Evolutionary conservation across 2,888 invertebrate species (phyloP), one percentile per base, ranked within the genome.

Genomic region (Pristionchus mayeri): DNA sequence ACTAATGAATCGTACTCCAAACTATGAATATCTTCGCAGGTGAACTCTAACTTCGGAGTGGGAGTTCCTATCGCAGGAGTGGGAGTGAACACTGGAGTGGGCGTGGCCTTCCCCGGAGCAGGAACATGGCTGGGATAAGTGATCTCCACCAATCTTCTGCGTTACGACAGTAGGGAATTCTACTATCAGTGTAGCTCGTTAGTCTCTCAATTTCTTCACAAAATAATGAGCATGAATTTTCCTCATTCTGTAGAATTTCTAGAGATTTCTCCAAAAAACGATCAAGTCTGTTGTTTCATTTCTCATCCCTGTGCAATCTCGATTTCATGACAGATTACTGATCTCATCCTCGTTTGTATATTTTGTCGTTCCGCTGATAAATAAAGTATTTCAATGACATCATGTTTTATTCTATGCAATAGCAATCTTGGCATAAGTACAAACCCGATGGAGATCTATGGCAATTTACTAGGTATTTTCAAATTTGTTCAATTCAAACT

Each of bases 11-110:
- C 9, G 3, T 18, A 18, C 21, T 52, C 52, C 3, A 18, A 52
- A 52, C n/a, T 44, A 18, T 37, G 24, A 13, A 76, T 27, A 21
- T 50, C 0, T 0, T 85, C 79, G 18, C 71, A 88, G 85, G 89
- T 89, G 11, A 85, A 85, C 48, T 89, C 87, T 13, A 89, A 88
- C 84, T 89, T 91, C 71, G 91, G 91, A 13, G 90, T 91, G 16
- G 91, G 90, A 21, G 91, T 91, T n/a, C 91, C 91, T 6, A 86
- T 91, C 78, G 90, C 91, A 0, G 91, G 91, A 48, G 91, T 91
- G 63, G 91, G 90, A 44, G 89, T 89, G 40, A 88, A 88, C 75
- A 88, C 88, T 7, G 89, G 89, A 82, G 86, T 88, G 11, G 88
- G 89, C 9, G 86, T 89, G 18, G 54, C 76, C 0, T 89, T 89